Evolutionary conservation across 2,888 invertebrate genomes (phyloP).

Genomic region (Melipona beecheii): DNA sequence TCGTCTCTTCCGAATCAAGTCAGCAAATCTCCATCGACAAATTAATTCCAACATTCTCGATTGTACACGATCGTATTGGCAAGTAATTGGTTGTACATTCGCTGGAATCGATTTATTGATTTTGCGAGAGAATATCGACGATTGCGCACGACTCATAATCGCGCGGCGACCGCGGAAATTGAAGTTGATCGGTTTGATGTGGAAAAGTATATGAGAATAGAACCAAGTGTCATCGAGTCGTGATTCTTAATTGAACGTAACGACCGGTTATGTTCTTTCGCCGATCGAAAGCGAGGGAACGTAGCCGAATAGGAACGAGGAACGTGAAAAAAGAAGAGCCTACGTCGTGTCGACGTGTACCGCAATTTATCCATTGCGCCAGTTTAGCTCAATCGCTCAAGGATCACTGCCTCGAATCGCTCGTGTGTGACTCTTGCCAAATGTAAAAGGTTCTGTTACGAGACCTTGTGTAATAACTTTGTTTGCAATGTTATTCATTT

Average conservation of each 20-base stretch:
- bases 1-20: background rate
- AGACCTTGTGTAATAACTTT: background rate
- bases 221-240: constrained; percentile 15
- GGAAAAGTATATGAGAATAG: constrained; percentile 25
- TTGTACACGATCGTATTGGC: background rate
- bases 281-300: constrained; percentile 41
- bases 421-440: constrained; percentile 24
- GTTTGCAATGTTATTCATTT: background rate
- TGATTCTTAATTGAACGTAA: constrained; percentile 71
- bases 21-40: background rate
- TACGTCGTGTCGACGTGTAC: constrained; percentile 56
- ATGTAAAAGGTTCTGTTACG: constrained; percentile 17
- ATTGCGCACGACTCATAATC: too few relatives aligned
- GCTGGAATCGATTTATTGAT: background rate
- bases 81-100: background rate
- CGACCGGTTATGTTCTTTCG: constrained; percentile 60
- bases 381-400: constrained; percentile 76
- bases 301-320: constrained; percentile 36
- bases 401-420: constrained; percentile 51
- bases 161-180: background rate
- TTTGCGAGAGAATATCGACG: background rate
- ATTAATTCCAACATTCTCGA: background rate
- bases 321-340: constrained; percentile 50
- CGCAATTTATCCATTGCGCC: constrained; percentile 80
- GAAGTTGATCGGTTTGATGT: constrained; percentile 6